Conservation (phyloP, 2,797 vertebrate genomes). For the Carapus acus region DNA sequence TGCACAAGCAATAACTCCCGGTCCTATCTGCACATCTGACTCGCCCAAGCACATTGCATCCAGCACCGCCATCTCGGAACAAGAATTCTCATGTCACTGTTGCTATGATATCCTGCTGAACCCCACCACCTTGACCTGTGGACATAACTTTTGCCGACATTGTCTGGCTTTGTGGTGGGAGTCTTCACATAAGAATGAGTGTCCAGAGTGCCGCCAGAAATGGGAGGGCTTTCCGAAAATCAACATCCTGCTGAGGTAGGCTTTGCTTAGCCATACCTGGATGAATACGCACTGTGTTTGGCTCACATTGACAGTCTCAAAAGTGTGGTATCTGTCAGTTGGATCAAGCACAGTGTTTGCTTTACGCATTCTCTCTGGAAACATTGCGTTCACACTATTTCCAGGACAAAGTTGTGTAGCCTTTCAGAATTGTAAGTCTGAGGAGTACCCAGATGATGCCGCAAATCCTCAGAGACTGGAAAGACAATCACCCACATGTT, state of each 20-base stretch:
- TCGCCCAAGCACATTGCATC: slow-evolving; percentile 2
- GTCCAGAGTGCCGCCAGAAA: slow-evolving; percentile 88
- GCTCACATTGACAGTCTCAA: slow-evolving; percentile 1
- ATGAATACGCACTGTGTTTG: slow-evolving; percentile 4
- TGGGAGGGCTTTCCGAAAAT: slow-evolving; percentile 94
- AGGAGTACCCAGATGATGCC: too few species aligned
- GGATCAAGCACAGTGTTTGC: not conserved
- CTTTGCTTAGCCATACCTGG: slow-evolving; percentile 5
- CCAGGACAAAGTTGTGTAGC: too few species aligned
- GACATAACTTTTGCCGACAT: slow-evolving; percentile 93
- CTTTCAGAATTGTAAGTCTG: too few species aligned
- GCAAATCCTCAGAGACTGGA: too few species aligned
- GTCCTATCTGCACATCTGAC: slow-evolving; percentile 6
- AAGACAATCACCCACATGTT: too few species aligned
- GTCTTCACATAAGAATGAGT: slow-evolving; percentile 85
- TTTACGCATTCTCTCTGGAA: too few species aligned
- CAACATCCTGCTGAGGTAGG: slow-evolving; percentile 91
- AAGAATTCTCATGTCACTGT: slow-evolving; percentile 90
- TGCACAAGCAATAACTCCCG: slow-evolving; percentile 19
- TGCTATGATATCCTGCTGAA: slow-evolving; percentile 90
- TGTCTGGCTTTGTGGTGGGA: slow-evolving; percentile 90
- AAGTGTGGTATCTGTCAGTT: not conserved
- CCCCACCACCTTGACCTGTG: slow-evolving; percentile 93
- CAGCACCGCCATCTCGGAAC: slow-evolving; percentile 68
- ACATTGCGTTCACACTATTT: too few species aligned